phyloP scores from a whole-genome alignment of 2,113 vertebrate genomes.

The Heterotis niloticus region DNA sequence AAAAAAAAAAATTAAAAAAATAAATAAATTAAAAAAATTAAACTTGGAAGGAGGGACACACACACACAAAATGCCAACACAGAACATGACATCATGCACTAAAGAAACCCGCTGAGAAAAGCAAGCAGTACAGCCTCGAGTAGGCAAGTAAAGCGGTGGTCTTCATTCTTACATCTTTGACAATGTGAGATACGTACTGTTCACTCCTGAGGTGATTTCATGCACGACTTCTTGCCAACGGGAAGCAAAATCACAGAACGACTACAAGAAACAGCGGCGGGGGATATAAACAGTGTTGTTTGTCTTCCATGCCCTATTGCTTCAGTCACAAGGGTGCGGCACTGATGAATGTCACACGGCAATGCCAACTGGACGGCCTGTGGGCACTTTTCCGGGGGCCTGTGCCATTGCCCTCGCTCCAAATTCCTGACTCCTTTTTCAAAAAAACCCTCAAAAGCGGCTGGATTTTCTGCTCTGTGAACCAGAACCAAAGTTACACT shows the following conservation, averaged over 20 bases:
- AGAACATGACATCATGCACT: neutral
- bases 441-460: constrained; percentile 48
- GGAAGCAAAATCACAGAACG: neutral
- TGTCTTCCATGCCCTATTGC: neutral
- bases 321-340: neutral
- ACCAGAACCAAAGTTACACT: constrained; percentile 56
- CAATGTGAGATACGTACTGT: neutral
- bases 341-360: neutral
- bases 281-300: neutral
- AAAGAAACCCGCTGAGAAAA: neutral
- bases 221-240: neutral
- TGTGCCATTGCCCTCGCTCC: neutral
- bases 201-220: neutral
- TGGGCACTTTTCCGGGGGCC: neutral
- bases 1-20: neutral
- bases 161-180: neutral
- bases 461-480: constrained; percentile 55
- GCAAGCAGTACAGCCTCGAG: too few relatives aligned
- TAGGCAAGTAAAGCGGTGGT: neutral
- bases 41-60: neutral
- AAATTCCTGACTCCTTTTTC: constrained; percentile 44
- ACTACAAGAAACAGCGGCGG: neutral
- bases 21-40: neutral
- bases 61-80: neutral
- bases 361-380: neutral